phyloP scores from a whole-genome alignment of 2,113 vertebrate species.

The Prionailurus viverrinus region DNA sequence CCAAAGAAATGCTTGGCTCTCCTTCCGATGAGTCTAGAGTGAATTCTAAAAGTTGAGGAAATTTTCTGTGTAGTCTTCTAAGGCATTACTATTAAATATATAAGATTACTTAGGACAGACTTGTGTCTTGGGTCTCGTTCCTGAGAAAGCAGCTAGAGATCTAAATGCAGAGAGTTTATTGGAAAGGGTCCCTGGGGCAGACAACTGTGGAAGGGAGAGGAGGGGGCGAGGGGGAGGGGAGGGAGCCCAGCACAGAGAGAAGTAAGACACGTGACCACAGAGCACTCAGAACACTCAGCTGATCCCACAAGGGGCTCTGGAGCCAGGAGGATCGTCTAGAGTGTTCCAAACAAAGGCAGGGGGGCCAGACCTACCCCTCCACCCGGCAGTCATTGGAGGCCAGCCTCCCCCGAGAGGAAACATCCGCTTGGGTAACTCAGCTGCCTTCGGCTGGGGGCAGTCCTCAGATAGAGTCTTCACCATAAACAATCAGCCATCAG shows the following conservation, averaged over 20 bases:
- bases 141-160: background rate
- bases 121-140: background rate
- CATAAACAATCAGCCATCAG: no score
- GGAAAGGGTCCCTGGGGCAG: background rate
- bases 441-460: background rate
- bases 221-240: background rate
- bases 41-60: background rate
- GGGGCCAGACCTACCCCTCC: background rate
- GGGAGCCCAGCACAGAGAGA: background rate
- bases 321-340: background rate
- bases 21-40: background rate
- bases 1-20: background rate
- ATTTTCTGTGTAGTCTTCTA: background rate
- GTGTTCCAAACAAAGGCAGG: background rate
- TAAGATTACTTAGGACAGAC: background rate
- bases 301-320: background rate
- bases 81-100: background rate
- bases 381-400: background rate
- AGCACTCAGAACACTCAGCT: background rate
- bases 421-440: background rate
- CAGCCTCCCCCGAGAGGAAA: background rate
- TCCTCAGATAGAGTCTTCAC: background rate
- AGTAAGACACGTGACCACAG: background rate
- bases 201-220: background rate
- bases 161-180: background rate